Conservation (phyloP, 1,140 invertebrate genomes). For the Pseudomyrmex concolor region DNA sequence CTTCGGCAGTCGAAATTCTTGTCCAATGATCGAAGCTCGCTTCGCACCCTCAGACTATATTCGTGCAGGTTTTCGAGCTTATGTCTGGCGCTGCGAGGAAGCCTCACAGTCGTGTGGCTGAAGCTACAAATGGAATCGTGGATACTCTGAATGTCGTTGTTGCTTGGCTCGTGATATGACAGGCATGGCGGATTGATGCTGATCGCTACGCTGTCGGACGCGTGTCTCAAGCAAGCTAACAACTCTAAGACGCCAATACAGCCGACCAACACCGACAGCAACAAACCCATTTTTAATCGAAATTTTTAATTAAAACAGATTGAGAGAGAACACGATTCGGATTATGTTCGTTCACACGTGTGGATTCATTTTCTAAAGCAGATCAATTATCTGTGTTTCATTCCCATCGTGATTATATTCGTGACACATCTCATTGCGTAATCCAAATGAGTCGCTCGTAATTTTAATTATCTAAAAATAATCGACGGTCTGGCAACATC, state of each 20-base stretch:
- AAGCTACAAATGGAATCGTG: slow-evolving; percentile 80
- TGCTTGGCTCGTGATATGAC: slow-evolving; percentile 78
- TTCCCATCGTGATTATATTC: neutral
- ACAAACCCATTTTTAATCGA: slow-evolving; percentile 86
- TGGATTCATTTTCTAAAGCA: no score
- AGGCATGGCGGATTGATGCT: slow-evolving; percentile 75
- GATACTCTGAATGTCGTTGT: slow-evolving; percentile 73
- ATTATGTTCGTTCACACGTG: neutral
- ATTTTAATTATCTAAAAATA: slow-evolving; percentile 56
- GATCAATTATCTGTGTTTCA: neutral
- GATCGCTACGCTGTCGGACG: slow-evolving; percentile 83
- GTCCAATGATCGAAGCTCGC: slow-evolving; percentile 77
- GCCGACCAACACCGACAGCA: slow-evolving; percentile 89
- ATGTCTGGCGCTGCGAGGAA: slow-evolving; percentile 74
- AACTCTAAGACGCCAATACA: slow-evolving; percentile 90
- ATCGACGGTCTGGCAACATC: slow-evolving; percentile 35
- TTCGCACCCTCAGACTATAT: slow-evolving; percentile 79
- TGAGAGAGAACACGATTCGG: neutral
- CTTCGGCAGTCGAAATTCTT: slow-evolving; percentile 65
- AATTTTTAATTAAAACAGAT: neutral
- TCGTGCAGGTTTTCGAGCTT: slow-evolving; percentile 83
- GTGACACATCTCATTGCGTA: slow-evolving; percentile 12
- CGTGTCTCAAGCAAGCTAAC: slow-evolving; percentile 86
- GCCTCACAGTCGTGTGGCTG: slow-evolving; percentile 73
- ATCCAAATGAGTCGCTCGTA: slow-evolving; percentile 24